Percentiles rank a stretch among this genome's conserved stretches.
Evolutionary conservation across 2,888 invertebrate species (phyloP).

Genomic region (Pristionchus exspectatus): DNA sequence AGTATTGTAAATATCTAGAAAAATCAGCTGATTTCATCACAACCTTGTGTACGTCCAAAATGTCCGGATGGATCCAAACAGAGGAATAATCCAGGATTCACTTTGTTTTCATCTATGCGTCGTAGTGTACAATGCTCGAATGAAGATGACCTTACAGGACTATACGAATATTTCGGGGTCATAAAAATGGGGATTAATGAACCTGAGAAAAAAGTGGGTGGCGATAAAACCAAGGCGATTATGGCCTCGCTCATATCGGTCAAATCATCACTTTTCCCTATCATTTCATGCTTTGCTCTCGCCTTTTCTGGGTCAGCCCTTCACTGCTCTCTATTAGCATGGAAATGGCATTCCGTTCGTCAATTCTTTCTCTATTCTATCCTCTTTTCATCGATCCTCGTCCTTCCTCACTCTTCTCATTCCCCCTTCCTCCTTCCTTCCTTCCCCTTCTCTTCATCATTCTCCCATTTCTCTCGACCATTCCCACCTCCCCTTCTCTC

Average conservation of each 20-base stretch:
- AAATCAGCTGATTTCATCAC: neutral
- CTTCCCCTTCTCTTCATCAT: constrained; percentile 38
- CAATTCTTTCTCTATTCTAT: constrained; percentile 3
- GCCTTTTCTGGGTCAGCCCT: neutral
- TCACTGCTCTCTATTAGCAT: constrained; percentile 1
- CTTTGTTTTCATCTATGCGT: neutral
- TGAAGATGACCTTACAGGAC: neutral
- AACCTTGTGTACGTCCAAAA: too few relatives aligned
- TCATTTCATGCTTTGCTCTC: neutral
- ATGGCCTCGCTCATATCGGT: neutral
- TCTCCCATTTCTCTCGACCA: constrained; percentile 39
- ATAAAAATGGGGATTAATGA: too few relatives aligned
- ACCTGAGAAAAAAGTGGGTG: too few relatives aligned
- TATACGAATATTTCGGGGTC: neutral
- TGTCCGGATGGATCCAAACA: neutral
- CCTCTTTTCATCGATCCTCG: constrained; percentile 35
- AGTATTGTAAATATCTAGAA: neutral
- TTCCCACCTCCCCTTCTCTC: constrained; percentile 17
- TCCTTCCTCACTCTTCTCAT: constrained; percentile 11
- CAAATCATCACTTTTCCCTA: neutral
- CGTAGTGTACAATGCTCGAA: neutral
- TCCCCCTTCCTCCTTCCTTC: neutral
- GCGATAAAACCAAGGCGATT: neutral
- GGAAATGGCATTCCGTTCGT: neutral
- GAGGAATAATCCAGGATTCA: neutral